Evolutionary conservation across 30 jellyfish, hydroid and myxozoan species (phyloP), one percentile per base, ranked within the genome.

Genomic region (Rhopilema esculentum): DNA sequence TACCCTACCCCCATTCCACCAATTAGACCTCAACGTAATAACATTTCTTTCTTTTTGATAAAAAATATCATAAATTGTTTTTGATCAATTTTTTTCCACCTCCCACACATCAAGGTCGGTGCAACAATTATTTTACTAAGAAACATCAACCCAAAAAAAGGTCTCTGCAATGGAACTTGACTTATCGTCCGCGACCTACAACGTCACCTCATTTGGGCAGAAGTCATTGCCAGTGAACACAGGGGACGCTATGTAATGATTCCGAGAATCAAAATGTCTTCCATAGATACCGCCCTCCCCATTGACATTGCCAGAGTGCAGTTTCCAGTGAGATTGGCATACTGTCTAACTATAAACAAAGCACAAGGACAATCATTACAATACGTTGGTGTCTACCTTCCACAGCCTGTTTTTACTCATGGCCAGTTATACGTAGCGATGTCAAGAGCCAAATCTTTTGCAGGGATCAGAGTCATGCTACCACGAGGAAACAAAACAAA

Each of bases 401-500:
- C 31, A 71, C 30, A 57, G 16, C 94, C 94, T 8, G 85, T 23
- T 69, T 64, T 85, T 24, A 64, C 88, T 26, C 85, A 73, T 52
- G 94, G 94, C n/a, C 92, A 85, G 64, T 69, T 85, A 0, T 75
- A 72, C 76, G 94, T 85, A 17, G 93, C 94, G 12, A 29, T 77
- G 48, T 85, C 94, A 24, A 74, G 94, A 48, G 82, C 85, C 20
- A 74, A 82, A 8, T 73, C 91, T 1, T 69, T 69, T 71, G 63
- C 22, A 29, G 65, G 90, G 8, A 27, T 70, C 68, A 70, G 22
- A 28, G 81, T 70, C 26, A 19, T 70, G 49, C 27, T 31, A 70
- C 61, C 81, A 28, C 16, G 12, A 19, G 52, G 81, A 19, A 7
- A 31, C 16, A 27, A 25, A 30, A 70, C 81, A 27, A 70, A 70